A percentile compares a stretch with the other conserved stretches of the same genome.
Conservation (phyloP, 2,888 invertebrate species). For the Lasius fuliginosus region DNA sequence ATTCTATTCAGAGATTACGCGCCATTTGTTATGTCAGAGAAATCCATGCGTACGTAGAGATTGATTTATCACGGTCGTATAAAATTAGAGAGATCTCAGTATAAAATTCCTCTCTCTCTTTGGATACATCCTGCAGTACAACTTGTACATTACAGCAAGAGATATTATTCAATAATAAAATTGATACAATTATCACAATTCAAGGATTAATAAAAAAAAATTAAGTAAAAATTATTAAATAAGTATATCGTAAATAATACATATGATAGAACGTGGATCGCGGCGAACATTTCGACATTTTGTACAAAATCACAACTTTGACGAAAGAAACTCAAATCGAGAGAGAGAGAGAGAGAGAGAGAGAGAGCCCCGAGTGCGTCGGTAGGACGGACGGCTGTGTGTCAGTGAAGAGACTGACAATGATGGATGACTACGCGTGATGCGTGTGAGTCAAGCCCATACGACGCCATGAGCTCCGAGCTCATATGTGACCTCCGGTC, state of each 20-base stretch:
- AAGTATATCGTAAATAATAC: background rate
- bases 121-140: background rate
- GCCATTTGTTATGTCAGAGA: conserved; percentile 66
- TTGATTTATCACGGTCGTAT: conserved; percentile 40
- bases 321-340: conserved; percentile 57
- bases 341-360: conserved; percentile 51
- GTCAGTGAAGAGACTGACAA: conserved; percentile 85
- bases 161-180: background rate
- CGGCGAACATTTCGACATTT: conserved; percentile 1
- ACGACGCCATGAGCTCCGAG: conserved; percentile 80
- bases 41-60: conserved; percentile 21
- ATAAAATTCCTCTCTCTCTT: background rate
- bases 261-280: conserved; percentile 1
- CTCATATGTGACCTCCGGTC: conserved; percentile 83
- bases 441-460: conserved; percentile 85
- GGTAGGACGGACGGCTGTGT: conserved; percentile 77
- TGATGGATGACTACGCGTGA: conserved; percentile 85
- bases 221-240: background rate
- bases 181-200: background rate
- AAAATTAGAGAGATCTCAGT: background rate
- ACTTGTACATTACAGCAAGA: background rate
- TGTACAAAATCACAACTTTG: conserved; percentile 54
- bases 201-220: background rate
- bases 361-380: conserved; percentile 58
- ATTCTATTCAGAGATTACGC: conserved; percentile 66